Conservation (phyloP, 1,140 invertebrate species). For the Mamestra configurata region DNA sequence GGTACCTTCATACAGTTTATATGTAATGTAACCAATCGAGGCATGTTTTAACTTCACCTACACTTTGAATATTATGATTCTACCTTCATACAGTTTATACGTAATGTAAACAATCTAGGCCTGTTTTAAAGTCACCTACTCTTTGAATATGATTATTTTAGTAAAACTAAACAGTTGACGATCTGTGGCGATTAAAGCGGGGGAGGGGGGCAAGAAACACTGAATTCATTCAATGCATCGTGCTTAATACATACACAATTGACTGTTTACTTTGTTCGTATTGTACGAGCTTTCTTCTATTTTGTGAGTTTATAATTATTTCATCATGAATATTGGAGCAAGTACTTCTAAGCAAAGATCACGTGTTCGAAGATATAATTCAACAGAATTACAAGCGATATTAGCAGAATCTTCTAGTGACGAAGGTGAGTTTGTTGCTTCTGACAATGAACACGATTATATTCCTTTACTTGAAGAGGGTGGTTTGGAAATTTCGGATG, state of each 20-base stretch:
- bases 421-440: not conserved
- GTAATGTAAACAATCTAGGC: conserved; percentile 5
- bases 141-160: not conserved
- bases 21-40: not conserved
- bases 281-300: too few relatives aligned
- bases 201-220: not conserved
- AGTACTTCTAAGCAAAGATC: too few relatives aligned
- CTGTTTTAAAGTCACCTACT: not conserved
- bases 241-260: not conserved
- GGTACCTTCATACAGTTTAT: not conserved
- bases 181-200: not conserved
- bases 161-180: not conserved
- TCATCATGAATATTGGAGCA: too few relatives aligned
- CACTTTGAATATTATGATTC: not conserved
- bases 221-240: not conserved
- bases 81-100: not conserved
- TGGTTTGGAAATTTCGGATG: too few relatives aligned
- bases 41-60: not conserved
- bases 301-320: too few relatives aligned
- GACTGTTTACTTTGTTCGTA: too few relatives aligned
- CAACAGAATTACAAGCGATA: conserved; percentile 3
- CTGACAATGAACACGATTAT: not conserved
- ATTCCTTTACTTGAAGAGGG: too few relatives aligned
- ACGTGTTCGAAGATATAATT: not conserved
- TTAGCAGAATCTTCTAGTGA: not conserved